A percentile compares a stretch with the other conserved stretches of the same genome.
Evolutionary conservation across 30 jellyfish, hydroid and myxozoan species (phyloP).

Genomic region (Hydra vulgaris): DNA sequence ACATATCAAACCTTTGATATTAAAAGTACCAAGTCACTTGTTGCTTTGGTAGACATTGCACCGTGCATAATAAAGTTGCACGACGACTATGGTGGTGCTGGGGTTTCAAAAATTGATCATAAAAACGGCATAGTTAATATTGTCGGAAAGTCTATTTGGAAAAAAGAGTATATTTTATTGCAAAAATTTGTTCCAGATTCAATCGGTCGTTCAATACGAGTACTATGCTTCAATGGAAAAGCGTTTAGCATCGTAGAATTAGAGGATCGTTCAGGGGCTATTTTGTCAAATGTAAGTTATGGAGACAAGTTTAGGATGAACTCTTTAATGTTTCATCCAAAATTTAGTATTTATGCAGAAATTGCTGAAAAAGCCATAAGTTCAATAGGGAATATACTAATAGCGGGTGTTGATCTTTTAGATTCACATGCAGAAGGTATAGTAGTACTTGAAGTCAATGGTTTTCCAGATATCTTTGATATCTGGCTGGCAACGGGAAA

Average conservation of each 20-base stretch:
- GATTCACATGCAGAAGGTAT: background rate
- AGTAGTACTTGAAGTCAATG: background rate
- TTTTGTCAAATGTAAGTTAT: background rate
- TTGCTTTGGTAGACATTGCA: background rate
- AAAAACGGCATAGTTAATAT: background rate
- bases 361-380: background rate
- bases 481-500: background rate
- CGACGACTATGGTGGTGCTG: background rate
- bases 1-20: background rate
- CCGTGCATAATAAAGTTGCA: background rate
- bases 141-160: background rate
- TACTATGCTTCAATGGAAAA: background rate
- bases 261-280: background rate
- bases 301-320: background rate
- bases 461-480: background rate
- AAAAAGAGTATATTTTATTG: background rate
- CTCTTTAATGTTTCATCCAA: background rate
- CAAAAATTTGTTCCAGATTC: background rate
- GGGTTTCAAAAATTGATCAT: background rate
- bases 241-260: background rate
- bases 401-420: background rate
- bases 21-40: background rate
- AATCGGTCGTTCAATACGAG: background rate
- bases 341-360: background rate
- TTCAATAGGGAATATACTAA: background rate